Evolutionary conservation across 2,113 vertebrate species (phyloP), one percentile per base, ranked within the genome.

Genomic region (Semicossyphus pulcher): DNA sequence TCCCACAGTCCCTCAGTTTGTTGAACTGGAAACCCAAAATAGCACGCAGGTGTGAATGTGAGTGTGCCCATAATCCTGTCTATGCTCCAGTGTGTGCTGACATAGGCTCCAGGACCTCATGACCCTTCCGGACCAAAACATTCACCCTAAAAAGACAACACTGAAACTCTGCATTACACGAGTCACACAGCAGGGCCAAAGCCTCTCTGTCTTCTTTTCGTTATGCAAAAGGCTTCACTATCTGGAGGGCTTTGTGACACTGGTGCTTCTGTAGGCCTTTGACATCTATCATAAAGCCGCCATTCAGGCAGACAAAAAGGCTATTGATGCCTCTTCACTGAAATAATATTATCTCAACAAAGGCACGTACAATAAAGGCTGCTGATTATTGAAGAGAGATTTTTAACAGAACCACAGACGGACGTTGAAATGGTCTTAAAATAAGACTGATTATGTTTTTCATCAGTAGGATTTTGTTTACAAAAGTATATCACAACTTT

Each of bases 321-420:
- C 79, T 48, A 76, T 86, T 90, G 79, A 76, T 76, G 58, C 56
- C 52, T 70, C 41, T 56, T 70, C 41, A 31, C 41, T 77, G 67
- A 81, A 85, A 86, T 86, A 89, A 88, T 85, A 89, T 89, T 82
- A 81, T 75, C 65, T 67, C 63, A 64, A 72, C 11, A 49, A 64
- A 14, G 61, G 31, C n/a, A n/a, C n/a, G n/a, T n/a, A 78, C 72
- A 58, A 85, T 41, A 41, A 69, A 57, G 25, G 42, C 61, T 52
- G 51, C 25, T 54, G 54, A 61, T 2, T 21, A 65, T 2, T 21
- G 31, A 76, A 32, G 16, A 41, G 10, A 18, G 45, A 41, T 15
- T 25, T 29, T 36, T 21, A 10, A 29, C 11, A 28, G 9, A 66
- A 44, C 3, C 25, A 67, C 5, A 60, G 39, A 66, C 42, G 20